Base-by-base conservation (phyloP, 2,797 vertebrate species). In the Sebastes nivosus region DNA sequence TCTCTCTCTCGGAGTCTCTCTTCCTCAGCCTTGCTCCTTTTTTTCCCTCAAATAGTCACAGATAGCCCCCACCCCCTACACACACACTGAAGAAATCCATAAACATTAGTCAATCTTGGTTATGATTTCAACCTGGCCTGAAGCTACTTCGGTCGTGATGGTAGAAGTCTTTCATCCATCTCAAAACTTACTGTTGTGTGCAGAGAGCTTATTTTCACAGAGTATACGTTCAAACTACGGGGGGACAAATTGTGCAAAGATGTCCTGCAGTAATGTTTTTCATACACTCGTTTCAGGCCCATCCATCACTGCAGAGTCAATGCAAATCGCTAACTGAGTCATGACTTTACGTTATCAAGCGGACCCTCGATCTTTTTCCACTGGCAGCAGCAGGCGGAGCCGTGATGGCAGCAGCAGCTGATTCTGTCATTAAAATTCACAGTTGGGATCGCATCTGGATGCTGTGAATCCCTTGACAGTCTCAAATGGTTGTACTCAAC, bases 91-190 rank as follows among this genome's bases (percentile, higher is more conserved):
- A 78, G 55, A 87, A 83, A 89, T 87, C 82, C 91, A 93, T 86
- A 89, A 85, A 91, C 86, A 93, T 92, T 83, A 84, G 80, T 74
- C 83, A 86, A 54, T 90, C 75, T 80, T 79, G 72, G 88, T 91
- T 74, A 85, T 82, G 79, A 87, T 80, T 89, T 84, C 86, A 83
- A 81, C 83, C 75, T 75, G 81, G 84, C 92, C 92, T 70, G 42
- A 22, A 92, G 91, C 88, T 79, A 81, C 85, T 81, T 64, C 82
- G 78, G 67, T 79, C 69, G 72, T 42, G 82, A 88, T 76, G 84
- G 72, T 69, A 81, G 66, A 76, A 84, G 67, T 70, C 82, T 87
- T 89, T 93, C 83, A 90, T 89, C 85, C 82, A 77, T 84, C 88
- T 85, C 65, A 69, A 52, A 85, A 89, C 80, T 70, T 76, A 69